These are phyloP conservation scores for Adoxophyes honmai DNA, from an alignment of 1,140 invertebrate species.

Conservation along the genomic window DNA sequence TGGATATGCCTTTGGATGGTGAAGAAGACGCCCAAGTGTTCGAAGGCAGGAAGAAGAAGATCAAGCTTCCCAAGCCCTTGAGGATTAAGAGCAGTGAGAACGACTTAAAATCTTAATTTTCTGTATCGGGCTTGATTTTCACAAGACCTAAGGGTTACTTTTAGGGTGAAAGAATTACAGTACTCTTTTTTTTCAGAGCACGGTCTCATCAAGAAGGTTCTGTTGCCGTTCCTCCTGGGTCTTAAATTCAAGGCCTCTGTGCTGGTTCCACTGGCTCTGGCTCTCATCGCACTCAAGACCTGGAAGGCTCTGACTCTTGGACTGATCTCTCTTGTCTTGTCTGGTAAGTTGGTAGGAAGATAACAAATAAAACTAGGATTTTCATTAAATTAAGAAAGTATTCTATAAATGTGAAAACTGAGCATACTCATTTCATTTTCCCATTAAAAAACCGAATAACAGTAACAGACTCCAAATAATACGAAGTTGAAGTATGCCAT, in stretches of 20 bases:
- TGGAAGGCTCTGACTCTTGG: slow-evolving; percentile 92
- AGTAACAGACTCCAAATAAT: too few species aligned
- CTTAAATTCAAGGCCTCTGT: slow-evolving; percentile 91
- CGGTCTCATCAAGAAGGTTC: slow-evolving; percentile 88
- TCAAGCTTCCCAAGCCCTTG: slow-evolving; percentile 67
- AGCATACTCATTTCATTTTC: too few species aligned
- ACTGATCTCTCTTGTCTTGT: slow-evolving; percentile 88
- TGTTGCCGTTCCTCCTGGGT: slow-evolving; percentile 89
- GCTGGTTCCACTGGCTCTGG: slow-evolving; percentile 86
- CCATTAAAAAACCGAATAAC: too few species aligned
- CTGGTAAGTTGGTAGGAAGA: slow-evolving; percentile 55
- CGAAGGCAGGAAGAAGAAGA: slow-evolving; percentile 71
- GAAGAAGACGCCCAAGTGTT: slow-evolving; percentile 79
- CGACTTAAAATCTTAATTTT: background rate
- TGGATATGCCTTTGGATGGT: slow-evolving; percentile 83
- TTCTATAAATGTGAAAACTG: too few species aligned
- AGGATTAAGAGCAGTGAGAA: slow-evolving; percentile 69
- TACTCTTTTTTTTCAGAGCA: slow-evolving; percentile 78
- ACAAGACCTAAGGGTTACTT: slow-evolving; percentile 8
- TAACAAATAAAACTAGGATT: too few species aligned
- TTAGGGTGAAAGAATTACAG: slow-evolving; percentile 2
- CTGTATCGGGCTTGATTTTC: slow-evolving; percentile 5
- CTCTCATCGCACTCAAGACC: slow-evolving; percentile 89
- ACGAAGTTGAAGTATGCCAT: too few species aligned
- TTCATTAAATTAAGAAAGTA: too few species aligned